These are phyloP conservation scores for Diachrysia chrysitis DNA, from an alignment of 2,888 invertebrate genomes.

Conservation along the genomic window DNA sequence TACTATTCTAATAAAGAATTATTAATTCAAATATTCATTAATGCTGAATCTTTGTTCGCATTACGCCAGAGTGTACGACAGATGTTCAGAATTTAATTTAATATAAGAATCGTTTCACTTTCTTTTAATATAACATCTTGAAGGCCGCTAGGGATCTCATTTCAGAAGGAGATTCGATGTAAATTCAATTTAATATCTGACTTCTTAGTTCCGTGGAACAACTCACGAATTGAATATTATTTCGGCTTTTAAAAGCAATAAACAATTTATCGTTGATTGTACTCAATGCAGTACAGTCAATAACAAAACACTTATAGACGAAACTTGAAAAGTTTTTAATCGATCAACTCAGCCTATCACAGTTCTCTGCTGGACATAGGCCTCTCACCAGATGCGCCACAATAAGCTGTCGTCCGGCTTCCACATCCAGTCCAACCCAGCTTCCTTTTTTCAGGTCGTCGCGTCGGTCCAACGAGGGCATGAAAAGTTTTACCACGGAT, in stretches of 20 bases:
- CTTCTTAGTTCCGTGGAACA: slow-evolving; percentile 63
- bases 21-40: slow-evolving; percentile 81
- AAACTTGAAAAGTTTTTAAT: no score
- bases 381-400: no score
- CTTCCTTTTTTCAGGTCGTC: no score
- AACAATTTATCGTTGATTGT: slow-evolving; percentile 65
- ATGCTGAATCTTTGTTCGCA: slow-evolving; percentile 75
- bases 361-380: no score
- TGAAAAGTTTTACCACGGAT: neutral
- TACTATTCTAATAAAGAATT: slow-evolving; percentile 65
- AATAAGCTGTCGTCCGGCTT: no score
- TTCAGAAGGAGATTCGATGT: slow-evolving; percentile 73
- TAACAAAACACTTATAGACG: neutral
- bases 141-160: slow-evolving; percentile 67
- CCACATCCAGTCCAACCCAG: no score
- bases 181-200: slow-evolving; percentile 75
- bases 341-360: no score
- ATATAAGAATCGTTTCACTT: slow-evolving; percentile 78
- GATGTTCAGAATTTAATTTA: slow-evolving; percentile 86
- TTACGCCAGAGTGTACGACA: slow-evolving; percentile 78
- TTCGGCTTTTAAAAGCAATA: slow-evolving; percentile 63
- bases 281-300: slow-evolving; percentile 16
- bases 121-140: slow-evolving; percentile 81
- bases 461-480: no score
- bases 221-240: slow-evolving; percentile 65